Percentiles rank a stretch among this genome's conserved stretches.
phyloP scores from a whole-genome alignment of 1,140 invertebrate genomes.

The Paraescarpia echinospica region DNA sequence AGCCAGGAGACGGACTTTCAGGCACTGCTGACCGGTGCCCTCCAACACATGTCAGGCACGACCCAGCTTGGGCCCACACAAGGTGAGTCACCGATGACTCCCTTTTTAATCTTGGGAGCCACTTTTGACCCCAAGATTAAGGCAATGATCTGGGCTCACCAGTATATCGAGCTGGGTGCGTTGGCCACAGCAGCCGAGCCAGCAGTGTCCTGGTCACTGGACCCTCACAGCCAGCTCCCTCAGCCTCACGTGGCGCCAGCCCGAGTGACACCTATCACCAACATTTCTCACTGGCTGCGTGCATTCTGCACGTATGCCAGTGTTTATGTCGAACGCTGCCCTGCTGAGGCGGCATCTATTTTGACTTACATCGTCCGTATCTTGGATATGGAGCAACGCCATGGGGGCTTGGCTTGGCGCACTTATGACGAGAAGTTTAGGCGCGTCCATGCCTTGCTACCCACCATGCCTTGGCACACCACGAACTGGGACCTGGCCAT shows the following conservation, averaged over 20 bases:
- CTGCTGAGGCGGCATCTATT: background rate
- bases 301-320: background rate
- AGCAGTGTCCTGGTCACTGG: background rate
- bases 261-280: background rate
- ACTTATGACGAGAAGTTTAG: background rate
- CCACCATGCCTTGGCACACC: background rate
- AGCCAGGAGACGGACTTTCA: background rate
- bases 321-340: background rate
- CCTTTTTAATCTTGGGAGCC: background rate
- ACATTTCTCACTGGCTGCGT: background rate
- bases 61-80: background rate
- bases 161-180: background rate
- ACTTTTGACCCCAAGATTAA: background rate
- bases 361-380: background rate
- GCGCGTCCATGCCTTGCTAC: background rate
- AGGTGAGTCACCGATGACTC: background rate
- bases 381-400: background rate
- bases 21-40: background rate
- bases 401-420: background rate
- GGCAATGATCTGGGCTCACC: background rate
- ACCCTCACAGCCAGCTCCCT: background rate
- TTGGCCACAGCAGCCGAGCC: background rate
- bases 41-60: background rate
- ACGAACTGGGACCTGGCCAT: too few species aligned
- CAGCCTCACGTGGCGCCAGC: background rate